Evolutionary conservation across 1,140 invertebrate species (phyloP).

Genomic region (Lepidurus apus): DNA sequence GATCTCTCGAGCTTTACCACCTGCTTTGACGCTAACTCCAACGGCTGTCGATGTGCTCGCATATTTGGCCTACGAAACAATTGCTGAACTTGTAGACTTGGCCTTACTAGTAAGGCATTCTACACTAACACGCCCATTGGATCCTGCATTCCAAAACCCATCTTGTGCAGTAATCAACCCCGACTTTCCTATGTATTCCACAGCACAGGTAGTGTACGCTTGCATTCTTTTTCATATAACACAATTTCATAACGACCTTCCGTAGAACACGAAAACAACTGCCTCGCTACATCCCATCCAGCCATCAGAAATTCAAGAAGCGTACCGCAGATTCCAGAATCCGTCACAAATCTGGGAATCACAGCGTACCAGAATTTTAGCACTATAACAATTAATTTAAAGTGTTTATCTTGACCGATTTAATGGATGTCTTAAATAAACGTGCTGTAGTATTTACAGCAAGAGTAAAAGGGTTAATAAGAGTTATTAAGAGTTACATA

Average conservation of each 20-base stretch:
- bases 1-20: slow-evolving; percentile 45
- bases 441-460: background rate
- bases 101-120: slow-evolving; percentile 58
- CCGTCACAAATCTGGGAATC: background rate
- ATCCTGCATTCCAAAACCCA: slow-evolving; percentile 37
- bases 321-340: background rate
- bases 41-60: slow-evolving; percentile 53
- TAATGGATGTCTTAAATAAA: no score
- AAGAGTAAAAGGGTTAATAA: background rate
- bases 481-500: no score
- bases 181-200: slow-evolving; percentile 18
- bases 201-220: background rate
- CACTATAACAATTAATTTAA: background rate
- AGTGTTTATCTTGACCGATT: no score
- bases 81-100: slow-evolving; percentile 61
- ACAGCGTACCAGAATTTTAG: background rate
- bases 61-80: slow-evolving; percentile 62
- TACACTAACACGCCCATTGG: slow-evolving; percentile 48
- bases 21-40: slow-evolving; percentile 50
- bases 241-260: background rate
- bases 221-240: background rate
- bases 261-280: background rate
- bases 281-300: background rate
- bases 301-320: slow-evolving; percentile 4
- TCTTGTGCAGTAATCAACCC: background rate